These are phyloP conservation scores for Laticauda laticaudata DNA, from an alignment of 2,113 vertebrate species.

Conservation along the genomic window DNA sequence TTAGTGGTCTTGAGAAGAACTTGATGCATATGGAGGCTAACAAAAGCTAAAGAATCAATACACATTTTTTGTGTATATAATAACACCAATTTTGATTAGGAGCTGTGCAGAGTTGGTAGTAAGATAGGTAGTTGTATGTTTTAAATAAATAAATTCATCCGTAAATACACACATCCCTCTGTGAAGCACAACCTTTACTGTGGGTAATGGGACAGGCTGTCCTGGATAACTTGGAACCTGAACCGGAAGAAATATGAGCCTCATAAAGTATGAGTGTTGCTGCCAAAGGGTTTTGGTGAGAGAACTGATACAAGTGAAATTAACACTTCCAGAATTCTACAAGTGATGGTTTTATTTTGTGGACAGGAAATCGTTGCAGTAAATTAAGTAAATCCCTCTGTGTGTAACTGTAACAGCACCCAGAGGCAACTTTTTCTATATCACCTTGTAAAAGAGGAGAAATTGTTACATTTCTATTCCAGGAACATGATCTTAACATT, in stretches of 20 bases:
- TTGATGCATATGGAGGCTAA: not conserved
- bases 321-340: not conserved
- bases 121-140: not conserved
- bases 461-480: not conserved
- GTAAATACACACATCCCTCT: not conserved
- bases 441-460: not conserved
- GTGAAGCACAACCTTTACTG: not conserved
- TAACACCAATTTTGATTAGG: not conserved
- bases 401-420: not conserved
- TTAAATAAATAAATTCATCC: not conserved
- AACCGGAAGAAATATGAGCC: not conserved
- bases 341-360: not conserved
- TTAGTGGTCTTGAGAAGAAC: not conserved
- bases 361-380: not conserved
- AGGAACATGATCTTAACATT: not conserved
- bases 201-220: not conserved
- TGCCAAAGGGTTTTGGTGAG: not conserved
- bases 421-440: not conserved
- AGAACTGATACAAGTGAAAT: not conserved
- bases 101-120: not conserved
- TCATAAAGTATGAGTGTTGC: not conserved
- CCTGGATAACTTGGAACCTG: not conserved
- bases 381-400: not conserved
- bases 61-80: not conserved
- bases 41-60: not conserved